These are phyloP conservation scores for Oncopodura yosiiana DNA, from an alignment of 1,140 invertebrate species.

Conservation along the genomic window DNA sequence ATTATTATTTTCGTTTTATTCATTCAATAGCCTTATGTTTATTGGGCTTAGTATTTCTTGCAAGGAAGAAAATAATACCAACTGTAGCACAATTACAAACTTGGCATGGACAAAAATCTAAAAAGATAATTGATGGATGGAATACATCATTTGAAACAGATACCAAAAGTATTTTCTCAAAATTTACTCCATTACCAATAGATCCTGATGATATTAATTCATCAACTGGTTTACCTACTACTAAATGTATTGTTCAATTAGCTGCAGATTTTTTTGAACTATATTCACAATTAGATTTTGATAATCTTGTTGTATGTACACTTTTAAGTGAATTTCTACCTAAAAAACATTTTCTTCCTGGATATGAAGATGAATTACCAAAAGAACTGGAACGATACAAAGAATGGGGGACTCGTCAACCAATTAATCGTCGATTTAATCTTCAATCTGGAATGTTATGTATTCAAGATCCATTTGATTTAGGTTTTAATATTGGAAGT, in stretches of 20 bases:
- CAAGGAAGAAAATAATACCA: conserved; percentile 6
- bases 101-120: background rate
- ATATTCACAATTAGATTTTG: conserved; percentile 9
- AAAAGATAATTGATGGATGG: conserved; percentile 21
- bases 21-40: conserved; percentile 14
- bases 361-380: conserved; percentile 13
- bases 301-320: conserved; percentile 12
- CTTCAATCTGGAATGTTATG: background rate
- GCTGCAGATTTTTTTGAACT: conserved; percentile 22
- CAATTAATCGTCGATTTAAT: background rate
- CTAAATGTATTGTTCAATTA: conserved; percentile 1
- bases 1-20: too few species aligned
- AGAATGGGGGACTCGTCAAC: conserved; percentile 15
- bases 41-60: conserved; percentile 21
- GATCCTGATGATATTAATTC: background rate
- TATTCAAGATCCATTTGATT: conserved; percentile 20
- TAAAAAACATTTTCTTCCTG: conserved; percentile 3
- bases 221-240: background rate
- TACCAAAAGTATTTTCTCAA: background rate
- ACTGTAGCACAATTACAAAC: conserved; percentile 9
- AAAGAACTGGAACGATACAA: conserved; percentile 14
- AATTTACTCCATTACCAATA: background rate
- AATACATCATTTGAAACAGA: conserved; percentile 20
- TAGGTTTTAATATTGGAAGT: conserved; percentile 20
- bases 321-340: conserved; percentile 6